These are phyloP conservation scores for Rhopalosiphum padi DNA, from an alignment of 1,140 invertebrate species.

Conservation along the genomic window DNA sequence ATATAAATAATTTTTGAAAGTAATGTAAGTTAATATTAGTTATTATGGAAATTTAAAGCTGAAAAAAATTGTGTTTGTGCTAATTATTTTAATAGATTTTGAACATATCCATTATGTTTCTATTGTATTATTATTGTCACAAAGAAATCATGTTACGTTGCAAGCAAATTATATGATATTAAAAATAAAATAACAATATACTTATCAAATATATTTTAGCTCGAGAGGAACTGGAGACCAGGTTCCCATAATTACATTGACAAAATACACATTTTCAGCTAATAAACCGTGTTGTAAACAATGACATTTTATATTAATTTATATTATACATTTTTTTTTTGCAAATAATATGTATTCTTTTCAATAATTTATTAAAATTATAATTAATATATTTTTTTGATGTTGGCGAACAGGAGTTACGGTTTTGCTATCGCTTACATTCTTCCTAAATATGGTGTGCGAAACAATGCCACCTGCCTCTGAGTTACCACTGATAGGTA, in stretches of 20 bases:
- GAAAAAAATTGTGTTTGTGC: background rate
- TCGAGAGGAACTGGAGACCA: conserved; percentile 53
- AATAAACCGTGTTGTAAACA: background rate
- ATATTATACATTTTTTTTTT: conserved; percentile 28
- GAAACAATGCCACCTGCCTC: conserved; percentile 73
- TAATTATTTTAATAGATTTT: conserved; percentile 6
- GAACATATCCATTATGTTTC: background rate
- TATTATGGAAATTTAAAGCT: background rate
- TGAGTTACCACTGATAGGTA: conserved; percentile 74
- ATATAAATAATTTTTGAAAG: background rate
- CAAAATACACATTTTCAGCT: conserved; percentile 45
- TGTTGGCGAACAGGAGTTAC: conserved; percentile 69
- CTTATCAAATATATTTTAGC: background rate
- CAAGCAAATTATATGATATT: background rate
- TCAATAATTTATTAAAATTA: conserved; percentile 15
- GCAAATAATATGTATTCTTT: conserved; percentile 18
- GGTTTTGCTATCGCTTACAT: conserved; percentile 76
- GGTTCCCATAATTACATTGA: conserved; percentile 44
- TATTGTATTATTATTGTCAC: background rate
- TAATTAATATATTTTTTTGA: conserved; percentile 51
- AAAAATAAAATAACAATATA: background rate
- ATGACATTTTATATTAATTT: conserved; percentile 1
- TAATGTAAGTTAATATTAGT: background rate
- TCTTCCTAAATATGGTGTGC: conserved; percentile 75
- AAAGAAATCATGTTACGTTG: background rate